phyloP scores from a whole-genome alignment of 2,113 vertebrate genomes.

The Oncorhynchus keta region DNA sequence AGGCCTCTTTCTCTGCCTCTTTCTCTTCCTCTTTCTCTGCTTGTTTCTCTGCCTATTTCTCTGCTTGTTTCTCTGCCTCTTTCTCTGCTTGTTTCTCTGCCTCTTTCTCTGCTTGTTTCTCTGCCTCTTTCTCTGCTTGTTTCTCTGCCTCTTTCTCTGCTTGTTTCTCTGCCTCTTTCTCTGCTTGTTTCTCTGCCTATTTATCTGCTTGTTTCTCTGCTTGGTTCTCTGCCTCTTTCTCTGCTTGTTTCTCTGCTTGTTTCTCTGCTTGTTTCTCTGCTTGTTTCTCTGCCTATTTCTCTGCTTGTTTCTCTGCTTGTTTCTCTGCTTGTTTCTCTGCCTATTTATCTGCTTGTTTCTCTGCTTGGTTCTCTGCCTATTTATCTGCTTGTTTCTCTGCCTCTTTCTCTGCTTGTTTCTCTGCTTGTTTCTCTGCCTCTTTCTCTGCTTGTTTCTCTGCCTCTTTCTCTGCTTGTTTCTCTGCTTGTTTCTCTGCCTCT shows the following conservation, averaged over 20 bases:
- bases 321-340: not conserved
- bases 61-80: too few species aligned
- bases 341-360: not conserved
- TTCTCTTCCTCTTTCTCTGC: too few species aligned
- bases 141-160: too few species aligned
- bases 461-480: conserved; percentile 2
- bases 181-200: conserved; percentile 18
- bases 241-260: not conserved
- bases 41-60: too few species aligned
- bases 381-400: conserved; percentile 10
- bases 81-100: too few species aligned
- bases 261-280: conserved; percentile 12
- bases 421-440: conserved; percentile 13
- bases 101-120: not conserved
- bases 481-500: conserved; percentile 19
- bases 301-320: conserved; percentile 4
- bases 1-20: conserved; percentile 23
- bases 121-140: conserved; percentile 17
- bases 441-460: conserved; percentile 3
- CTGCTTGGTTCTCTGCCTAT: not conserved
- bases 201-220: not conserved
- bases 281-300: too few species aligned
- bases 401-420: conserved; percentile 10
- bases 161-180: conserved; percentile 13
- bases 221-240: conserved; percentile 15